These are phyloP conservation scores for Circaetus gallicus DNA, from an alignment of 2,113 vertebrate species.

Conservation along the genomic window DNA sequence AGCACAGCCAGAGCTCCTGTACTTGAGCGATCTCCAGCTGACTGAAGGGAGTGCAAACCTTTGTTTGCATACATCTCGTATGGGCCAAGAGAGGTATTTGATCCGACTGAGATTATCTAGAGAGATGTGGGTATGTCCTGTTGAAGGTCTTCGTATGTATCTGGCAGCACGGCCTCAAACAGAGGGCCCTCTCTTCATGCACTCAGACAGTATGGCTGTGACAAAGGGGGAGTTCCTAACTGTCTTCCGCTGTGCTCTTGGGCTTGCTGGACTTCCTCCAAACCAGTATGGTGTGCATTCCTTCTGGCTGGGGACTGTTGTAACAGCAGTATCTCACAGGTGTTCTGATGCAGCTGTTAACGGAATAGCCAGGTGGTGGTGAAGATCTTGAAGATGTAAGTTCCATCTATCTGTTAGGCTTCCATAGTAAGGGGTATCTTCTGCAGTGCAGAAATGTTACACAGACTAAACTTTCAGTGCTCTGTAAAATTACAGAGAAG, in stretches of 20 bases:
- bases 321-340: neutral
- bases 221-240: neutral
- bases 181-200: conserved; percentile 38
- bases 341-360: neutral
- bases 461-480: neutral
- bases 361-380: neutral
- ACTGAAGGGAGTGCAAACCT: neutral
- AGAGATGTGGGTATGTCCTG: neutral
- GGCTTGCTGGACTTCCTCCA: neutral
- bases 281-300: neutral
- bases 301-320: neutral
- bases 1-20: neutral
- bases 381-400: neutral
- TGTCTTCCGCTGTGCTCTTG: neutral
- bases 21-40: neutral
- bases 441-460: neutral
- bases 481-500: neutral
- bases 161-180: neutral
- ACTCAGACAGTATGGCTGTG: neutral
- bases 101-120: neutral
- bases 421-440: neutral
- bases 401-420: neutral
- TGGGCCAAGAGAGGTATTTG: neutral
- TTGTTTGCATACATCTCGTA: neutral
- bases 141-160: neutral